Conservation (phyloP, 2,797 vertebrate species). For the Sarcophilus harrisii region DNA sequence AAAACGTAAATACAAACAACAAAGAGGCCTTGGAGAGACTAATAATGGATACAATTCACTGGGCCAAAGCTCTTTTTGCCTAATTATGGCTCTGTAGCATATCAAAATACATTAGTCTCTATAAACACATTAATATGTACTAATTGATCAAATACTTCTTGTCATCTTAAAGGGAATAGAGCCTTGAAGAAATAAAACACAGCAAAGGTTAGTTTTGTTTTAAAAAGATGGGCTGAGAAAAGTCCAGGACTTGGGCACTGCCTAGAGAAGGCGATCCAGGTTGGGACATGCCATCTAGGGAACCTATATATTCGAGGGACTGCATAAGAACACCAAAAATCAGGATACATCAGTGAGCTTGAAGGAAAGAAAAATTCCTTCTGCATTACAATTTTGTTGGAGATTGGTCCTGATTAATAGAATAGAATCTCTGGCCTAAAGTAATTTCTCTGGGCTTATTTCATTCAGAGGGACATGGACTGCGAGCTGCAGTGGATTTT, state of each 20-base stretch:
- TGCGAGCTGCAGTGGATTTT: neutral
- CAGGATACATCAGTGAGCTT: neutral
- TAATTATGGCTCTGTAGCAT: neutral
- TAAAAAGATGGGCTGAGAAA: neutral
- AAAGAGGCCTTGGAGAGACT: neutral
- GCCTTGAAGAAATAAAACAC: neutral
- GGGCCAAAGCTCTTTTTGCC: neutral
- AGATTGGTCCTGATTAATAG: neutral
- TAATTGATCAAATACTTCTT: neutral
- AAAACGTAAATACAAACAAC: neutral
- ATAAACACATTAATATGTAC: neutral
- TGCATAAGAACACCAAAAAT: neutral
- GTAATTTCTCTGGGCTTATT: neutral
- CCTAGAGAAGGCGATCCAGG: neutral
- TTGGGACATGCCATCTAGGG: no score
- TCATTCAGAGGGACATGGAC: neutral
- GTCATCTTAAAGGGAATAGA: neutral
- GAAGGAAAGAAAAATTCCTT: neutral
- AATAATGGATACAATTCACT: neutral
- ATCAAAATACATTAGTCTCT: neutral
- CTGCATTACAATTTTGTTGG: neutral
- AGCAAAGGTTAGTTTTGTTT: neutral
- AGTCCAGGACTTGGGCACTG: neutral
- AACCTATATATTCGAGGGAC: neutral
- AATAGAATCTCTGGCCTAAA: slow-evolving; percentile 13